Base-by-base conservation (phyloP, 2,888 invertebrate species). In the Leucophenga montana region DNA sequence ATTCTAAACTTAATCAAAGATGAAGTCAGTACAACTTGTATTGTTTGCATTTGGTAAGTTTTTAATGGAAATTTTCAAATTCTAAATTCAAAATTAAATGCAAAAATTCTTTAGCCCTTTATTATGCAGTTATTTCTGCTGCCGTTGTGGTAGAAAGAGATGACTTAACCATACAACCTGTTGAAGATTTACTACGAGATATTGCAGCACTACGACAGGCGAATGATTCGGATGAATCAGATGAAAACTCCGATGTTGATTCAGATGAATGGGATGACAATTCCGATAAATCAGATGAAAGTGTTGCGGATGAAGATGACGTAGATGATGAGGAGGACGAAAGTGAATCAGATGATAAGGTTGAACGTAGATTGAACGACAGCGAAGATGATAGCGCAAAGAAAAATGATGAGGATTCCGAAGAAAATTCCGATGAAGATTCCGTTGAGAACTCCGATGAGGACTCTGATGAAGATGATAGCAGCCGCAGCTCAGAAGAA, bases 1-100 rank as follows among this genome's bases (percentile, higher is more conserved):
- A 72, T 65, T 61, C 72, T 67, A 68, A 66, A 50, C 57, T 44
- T 76, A 69, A 62, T 16, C 5, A 66, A 75, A 74, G 11, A 81
- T 81, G 80, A 62, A 75, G 14, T 31, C 74, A 71, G 46, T 75
- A 72, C 74, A 79, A 84, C 61, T 71, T 80, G 54, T 62, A 80
- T 5, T 50, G 75, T 64, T 72, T 80, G 69, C 78, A 62, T 73
- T 84, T 27, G 81, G 81, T 81, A 62, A 77, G 79, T 73, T 27
- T 0, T 3, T 5, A 39, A 39, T 39, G 3, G 8, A 39, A 39
- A 39, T 11, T 3, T 5, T 5, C 1, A 39, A 39, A 20, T n/a
- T 46, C 22, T 31, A 4, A 6, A 0, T 18, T n/a, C n/a, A n/a
- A 48, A 64, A 57, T n/a, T 48, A n/a, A 39, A 54, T 16, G 33